Evolutionary conservation across 2,797 vertebrate genomes (phyloP), one percentile per base, ranked within the genome.

Genomic region (Mionectes olivaceus): DNA sequence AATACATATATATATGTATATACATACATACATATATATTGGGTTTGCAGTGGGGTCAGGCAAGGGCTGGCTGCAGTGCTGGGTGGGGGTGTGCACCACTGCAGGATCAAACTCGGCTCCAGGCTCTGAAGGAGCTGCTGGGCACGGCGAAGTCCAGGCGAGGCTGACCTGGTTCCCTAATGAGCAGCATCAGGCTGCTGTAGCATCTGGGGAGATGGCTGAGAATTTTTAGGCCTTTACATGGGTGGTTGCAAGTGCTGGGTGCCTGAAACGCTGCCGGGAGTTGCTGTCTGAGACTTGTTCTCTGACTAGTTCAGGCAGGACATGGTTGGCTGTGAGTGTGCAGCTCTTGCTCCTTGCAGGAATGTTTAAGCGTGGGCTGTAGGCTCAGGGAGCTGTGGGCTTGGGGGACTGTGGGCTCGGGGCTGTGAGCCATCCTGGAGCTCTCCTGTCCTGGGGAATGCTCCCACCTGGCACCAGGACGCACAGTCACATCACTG

Each of bases 211-310:
- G 37, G 13, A 33, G 47, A 73, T 37, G 41, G 24, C 0, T 15
- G 27, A 47, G 61, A 24, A 11, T 11, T 39, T 52, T 64, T 10
- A 87, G 28, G 27, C 17, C 10, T 87, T 65, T 8, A n/a, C 9
- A 13, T n/a, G 75, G 30, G 52, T 39, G 69, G 47, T 8, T 70
- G 25, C 37, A 35, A 46, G 39, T 3, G 4, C 33, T 3, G 4
- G n/a, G 49, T 57, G 63, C 59, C 74, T n/a, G 28, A 67, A 87
- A 77, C 0, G 0, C 70, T 75, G 9, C 41, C 0, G 0, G 44
- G 74, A 95, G 56, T 63, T 65, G 63, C 75, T 57, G 30, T 28
- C 60, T 59, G 74, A 77, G 63, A 10, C 39, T 28, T 27, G 43
- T 60, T 67, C 49, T 67, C 35, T 52, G 43, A 87, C 63, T 80